phyloP scores from a whole-genome alignment of 1,140 invertebrate genomes.

The Heliconius nattereri region DNA sequence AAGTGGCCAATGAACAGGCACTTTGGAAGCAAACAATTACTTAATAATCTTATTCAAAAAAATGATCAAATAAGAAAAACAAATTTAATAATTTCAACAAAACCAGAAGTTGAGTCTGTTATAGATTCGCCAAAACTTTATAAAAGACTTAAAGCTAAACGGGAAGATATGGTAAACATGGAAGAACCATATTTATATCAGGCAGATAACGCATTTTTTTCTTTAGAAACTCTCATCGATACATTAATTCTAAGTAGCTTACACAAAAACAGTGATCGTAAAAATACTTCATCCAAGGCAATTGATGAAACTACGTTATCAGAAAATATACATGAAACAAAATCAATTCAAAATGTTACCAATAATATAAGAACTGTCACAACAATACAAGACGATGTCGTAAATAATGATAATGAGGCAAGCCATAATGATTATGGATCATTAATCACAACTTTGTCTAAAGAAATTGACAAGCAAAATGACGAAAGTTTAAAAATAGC shows the following conservation, averaged over 20 bases:
- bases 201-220: slow-evolving; percentile 42
- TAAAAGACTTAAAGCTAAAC: slow-evolving; percentile 55
- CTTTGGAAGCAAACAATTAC: slow-evolving; percentile 37
- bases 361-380: slow-evolving; percentile 41
- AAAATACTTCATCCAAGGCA: neutral
- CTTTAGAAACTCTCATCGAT: slow-evolving; percentile 58
- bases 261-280: slow-evolving; percentile 34
- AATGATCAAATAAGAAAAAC: slow-evolving; percentile 29
- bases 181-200: slow-evolving; percentile 44
- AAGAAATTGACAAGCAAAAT: slow-evolving; percentile 59
- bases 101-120: slow-evolving; percentile 40
- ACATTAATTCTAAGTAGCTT: slow-evolving; percentile 55
- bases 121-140: slow-evolving; percentile 49
- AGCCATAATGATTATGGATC: slow-evolving; percentile 31
- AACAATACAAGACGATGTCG: neutral
- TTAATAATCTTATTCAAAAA: slow-evolving; percentile 35
- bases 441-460: slow-evolving; percentile 51
- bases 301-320: neutral
- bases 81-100: slow-evolving; percentile 40
- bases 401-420: neutral
- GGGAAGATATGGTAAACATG: slow-evolving; percentile 42
- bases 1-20: slow-evolving; percentile 62
- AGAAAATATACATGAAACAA: neutral
- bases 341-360: slow-evolving; percentile 34
- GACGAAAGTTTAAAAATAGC: slow-evolving; percentile 53